These are phyloP conservation scores for Zosterops lateralis DNA, from an alignment of 2,113 vertebrate genomes.

Conservation along the genomic window DNA sequence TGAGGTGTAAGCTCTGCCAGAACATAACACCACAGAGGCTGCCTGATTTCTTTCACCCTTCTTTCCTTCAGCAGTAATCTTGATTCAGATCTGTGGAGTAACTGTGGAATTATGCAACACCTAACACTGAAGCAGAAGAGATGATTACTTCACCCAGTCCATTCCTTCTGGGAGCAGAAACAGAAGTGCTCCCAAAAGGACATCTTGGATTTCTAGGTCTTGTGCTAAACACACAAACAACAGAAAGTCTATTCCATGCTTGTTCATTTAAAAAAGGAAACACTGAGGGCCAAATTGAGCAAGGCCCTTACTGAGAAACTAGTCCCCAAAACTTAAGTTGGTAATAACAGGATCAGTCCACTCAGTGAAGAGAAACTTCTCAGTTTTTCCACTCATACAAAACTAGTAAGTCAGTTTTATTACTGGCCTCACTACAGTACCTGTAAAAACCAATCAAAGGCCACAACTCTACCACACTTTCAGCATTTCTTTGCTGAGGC, in stretches of 20 bases:
- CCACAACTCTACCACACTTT: background rate
- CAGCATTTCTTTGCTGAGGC: background rate
- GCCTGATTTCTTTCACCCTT: background rate
- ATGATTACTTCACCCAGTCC: conserved; percentile 5
- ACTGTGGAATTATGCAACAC: background rate
- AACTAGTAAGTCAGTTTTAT: background rate
- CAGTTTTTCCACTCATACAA: background rate
- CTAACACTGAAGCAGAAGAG: background rate
- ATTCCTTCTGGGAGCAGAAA: background rate
- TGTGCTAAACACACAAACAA: background rate
- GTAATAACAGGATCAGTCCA: background rate
- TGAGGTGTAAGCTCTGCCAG: background rate
- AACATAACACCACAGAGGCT: background rate
- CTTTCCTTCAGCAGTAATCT: background rate
- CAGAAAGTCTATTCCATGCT: background rate
- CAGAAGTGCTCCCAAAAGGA: background rate
- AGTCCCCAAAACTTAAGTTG: background rate
- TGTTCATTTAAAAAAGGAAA: background rate
- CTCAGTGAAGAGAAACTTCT: background rate
- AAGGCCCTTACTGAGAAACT: background rate
- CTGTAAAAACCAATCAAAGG: background rate
- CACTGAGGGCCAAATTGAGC: background rate
- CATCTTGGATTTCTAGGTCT: background rate
- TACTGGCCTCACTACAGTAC: background rate
- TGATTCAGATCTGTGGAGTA: conserved; percentile 13